These are phyloP conservation scores for Erebia palarica DNA, from an alignment of 2,888 invertebrate species.

Conservation along the genomic window DNA sequence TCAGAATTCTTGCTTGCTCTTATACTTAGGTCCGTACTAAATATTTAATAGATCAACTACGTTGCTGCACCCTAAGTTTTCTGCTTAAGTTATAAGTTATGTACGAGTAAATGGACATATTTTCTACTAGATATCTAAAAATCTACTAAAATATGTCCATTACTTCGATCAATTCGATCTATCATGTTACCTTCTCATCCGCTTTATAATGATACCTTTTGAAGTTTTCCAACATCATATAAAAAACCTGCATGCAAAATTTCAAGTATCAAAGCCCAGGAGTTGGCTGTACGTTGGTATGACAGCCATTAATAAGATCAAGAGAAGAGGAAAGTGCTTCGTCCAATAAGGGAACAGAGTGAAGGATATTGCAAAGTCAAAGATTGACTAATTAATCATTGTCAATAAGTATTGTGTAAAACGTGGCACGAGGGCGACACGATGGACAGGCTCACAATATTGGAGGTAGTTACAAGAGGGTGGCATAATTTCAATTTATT, in stretches of 20 bases:
- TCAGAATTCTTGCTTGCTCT: not conserved
- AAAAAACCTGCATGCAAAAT: no score
- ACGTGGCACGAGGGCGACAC: not conserved
- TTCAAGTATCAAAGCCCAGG: no score
- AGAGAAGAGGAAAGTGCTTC: not conserved
- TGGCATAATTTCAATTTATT: not conserved
- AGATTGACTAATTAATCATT: constrained; percentile 1
- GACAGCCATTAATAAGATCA: not conserved
- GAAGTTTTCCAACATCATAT: no score
- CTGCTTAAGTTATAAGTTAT: no score
- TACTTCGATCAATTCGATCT: no score
- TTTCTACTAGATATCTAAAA: no score
- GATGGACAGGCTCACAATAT: not conserved
- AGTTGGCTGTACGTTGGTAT: no score
- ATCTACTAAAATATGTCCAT: no score
- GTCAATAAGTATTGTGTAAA: constrained; percentile 2
- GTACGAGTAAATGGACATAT: no score
- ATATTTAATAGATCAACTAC: not conserved
- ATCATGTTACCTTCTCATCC: no score
- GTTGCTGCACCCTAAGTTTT: no score
- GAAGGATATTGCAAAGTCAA: not conserved
- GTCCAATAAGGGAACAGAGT: not conserved
- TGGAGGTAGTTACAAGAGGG: not conserved
- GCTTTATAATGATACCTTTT: no score
- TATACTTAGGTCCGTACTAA: not conserved